Base-by-base conservation (phyloP, 2,888 invertebrate genomes). In the Tetranychus piercei region DNA sequence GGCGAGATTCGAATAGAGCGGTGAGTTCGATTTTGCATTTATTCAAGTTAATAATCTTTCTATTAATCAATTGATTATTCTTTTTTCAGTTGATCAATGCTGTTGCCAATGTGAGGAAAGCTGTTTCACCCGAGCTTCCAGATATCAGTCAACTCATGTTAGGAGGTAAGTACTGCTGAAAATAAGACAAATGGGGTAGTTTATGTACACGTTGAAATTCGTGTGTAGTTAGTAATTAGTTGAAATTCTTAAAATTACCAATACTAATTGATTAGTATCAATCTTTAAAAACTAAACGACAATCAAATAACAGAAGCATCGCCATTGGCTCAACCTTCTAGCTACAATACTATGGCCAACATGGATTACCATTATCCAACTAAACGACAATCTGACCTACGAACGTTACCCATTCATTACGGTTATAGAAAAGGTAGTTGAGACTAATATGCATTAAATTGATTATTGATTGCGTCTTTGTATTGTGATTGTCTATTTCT, bases 1-100 rank as follows among this genome's bases (percentile, higher is more conserved):
- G 90, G 92, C 84, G 94, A 78, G 89, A 90, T 80, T 88, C 90
- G 73, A 94, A 94, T 82, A 88, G 77, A 76, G 77, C 76, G 20
- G 79, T 79, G 74, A 75, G 76, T 44, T 1, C 6, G 8, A n/a
- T 72, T 15, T 6, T 8, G 4, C 23, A 20, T 22, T 22, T 18
- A 9, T 8, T 20, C 34, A 20, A 22, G 6, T 11, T 18, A 20
- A 20, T 1, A 9, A 18, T 18, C 1, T 15, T 66, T 65, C 11
- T 34, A 34, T 34, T 34, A 66, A 9, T 66, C 15, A 1, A 1
- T 20, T 11, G 5, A 20, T 66, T 6, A 9, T 18, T 66, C 66
- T 5, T 20, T 66, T 11, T 22, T 65, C 81, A 91, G 90, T 84
- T 93, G 72, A 84, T 93, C 77, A 86, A 86, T 78, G 89, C 90